phyloP scores from a whole-genome alignment of 2,888 invertebrate genomes.

The Sinodicranocentrus sp. region DNA sequence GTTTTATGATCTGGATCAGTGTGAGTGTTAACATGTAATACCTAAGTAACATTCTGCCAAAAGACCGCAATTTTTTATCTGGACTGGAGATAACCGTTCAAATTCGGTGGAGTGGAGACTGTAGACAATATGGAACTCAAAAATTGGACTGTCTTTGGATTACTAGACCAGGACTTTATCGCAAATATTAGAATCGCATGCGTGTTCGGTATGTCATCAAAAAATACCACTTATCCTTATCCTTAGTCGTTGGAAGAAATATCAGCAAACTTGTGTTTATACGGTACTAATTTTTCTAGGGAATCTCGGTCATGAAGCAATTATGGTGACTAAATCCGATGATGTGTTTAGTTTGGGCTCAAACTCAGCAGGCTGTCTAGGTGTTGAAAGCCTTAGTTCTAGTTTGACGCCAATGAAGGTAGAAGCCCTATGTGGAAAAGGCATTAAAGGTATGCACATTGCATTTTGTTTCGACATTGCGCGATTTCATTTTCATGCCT shows the following conservation, averaged over 20 bases:
- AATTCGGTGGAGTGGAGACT: no score
- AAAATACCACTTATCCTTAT: not conserved
- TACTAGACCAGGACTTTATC: slow-evolving; percentile 80
- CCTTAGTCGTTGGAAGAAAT: not conserved
- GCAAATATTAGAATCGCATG: slow-evolving; percentile 80
- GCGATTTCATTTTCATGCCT: no score
- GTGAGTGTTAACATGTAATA: no score
- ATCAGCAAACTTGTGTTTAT: not conserved
- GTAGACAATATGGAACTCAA: slow-evolving; percentile 78
- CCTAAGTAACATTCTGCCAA: no score
- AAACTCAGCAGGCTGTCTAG: slow-evolving; percentile 82
- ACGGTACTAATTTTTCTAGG: slow-evolving; percentile 77
- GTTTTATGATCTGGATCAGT: no score
- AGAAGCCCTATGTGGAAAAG: slow-evolving; percentile 80
- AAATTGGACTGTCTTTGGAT: slow-evolving; percentile 82
- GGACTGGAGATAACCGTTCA: no score
- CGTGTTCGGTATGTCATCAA: slow-evolving; percentile 80
- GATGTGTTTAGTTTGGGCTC: slow-evolving; percentile 82
- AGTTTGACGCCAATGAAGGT: slow-evolving; percentile 81
- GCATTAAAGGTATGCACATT: slow-evolving; percentile 79
- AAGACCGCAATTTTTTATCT: no score
- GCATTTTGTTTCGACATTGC: no score
- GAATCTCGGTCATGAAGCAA: slow-evolving; percentile 82
- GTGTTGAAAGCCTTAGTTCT: slow-evolving; percentile 80
- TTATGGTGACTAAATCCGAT: slow-evolving; percentile 82